A percentile compares a stretch with the other conserved stretches of the same genome.
Conservation (phyloP, 1,140 invertebrate genomes). For the Drosophila takahashii region DNA sequence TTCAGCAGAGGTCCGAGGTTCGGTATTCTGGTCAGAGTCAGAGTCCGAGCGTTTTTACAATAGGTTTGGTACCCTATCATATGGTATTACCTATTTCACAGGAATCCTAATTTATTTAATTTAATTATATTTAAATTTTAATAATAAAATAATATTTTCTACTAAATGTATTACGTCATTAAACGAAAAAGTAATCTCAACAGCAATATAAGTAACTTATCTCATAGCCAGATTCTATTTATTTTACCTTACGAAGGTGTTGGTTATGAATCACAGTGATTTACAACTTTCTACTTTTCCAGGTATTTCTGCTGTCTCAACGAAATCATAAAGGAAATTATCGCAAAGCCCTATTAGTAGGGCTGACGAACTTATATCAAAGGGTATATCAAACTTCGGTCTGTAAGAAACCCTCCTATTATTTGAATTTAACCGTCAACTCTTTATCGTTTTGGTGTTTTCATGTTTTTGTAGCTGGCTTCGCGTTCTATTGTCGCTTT, state of each 20-base stretch:
- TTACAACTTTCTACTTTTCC: background rate
- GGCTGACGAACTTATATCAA: background rate
- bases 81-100: background rate
- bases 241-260: background rate
- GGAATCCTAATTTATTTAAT: background rate
- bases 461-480: conserved; percentile 23
- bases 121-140: background rate
- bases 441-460: conserved; percentile 20
- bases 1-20: conserved; percentile 27
- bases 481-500: conserved; percentile 42
- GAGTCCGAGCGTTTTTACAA: conserved; percentile 10
- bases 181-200: no score
- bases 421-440: conserved; percentile 44
- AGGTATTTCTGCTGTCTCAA: background rate
- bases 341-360: background rate
- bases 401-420: background rate
- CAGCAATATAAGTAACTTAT: background rate
- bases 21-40: conserved; percentile 16
- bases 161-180: no score
- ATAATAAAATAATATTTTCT: no score
- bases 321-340: background rate
- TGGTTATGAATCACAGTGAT: background rate
- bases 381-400: conserved; percentile 22
- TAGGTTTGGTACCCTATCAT: background rate
- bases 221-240: background rate